A percentile compares a stretch with the other conserved stretches of the same genome.
Evolutionary conservation across 2,888 invertebrate genomes (phyloP).

Genomic region (Dexiosoma caninum): DNA sequence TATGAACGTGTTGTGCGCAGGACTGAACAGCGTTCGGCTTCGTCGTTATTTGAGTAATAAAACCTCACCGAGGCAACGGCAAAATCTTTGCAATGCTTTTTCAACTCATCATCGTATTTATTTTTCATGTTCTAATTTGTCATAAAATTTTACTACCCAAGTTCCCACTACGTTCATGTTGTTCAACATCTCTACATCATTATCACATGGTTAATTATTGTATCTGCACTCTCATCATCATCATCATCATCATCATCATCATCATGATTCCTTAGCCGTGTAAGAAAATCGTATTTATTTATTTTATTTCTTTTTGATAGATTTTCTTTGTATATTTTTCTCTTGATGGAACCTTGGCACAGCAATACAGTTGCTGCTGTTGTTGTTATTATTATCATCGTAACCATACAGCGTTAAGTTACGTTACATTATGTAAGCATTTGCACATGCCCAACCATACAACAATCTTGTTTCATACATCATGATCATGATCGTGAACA

Average conservation of each 20-base stretch:
- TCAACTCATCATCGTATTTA: too few relatives aligned
- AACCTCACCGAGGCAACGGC: too few relatives aligned
- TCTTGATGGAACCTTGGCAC: background rate
- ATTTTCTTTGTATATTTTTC: slow-evolving; percentile 8
- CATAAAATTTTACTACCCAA: too few relatives aligned
- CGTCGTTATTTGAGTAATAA: too few relatives aligned
- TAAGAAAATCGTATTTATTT: background rate
- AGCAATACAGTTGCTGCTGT: slow-evolving; percentile 7
- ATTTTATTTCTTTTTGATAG: slow-evolving; percentile 5
- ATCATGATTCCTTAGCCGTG: slow-evolving; percentile 38
- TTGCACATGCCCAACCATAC: slow-evolving; percentile 58
- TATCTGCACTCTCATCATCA: slow-evolving; percentile 40
- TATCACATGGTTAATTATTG: slow-evolving; percentile 11
- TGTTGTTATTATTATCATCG: slow-evolving; percentile 36
- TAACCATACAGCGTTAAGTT: slow-evolving; percentile 56
- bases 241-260: slow-evolving; percentile 32
- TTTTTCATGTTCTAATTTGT: too few relatives aligned
- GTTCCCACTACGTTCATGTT: background rate
- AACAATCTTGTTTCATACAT: slow-evolving; percentile 4
- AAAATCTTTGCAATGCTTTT: too few relatives aligned
- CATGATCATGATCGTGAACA: slow-evolving; percentile 36
- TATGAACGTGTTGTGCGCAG: too few relatives aligned
- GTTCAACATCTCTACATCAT: slow-evolving; percentile 1
- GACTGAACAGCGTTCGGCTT: too few relatives aligned
- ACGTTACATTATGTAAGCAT: slow-evolving; percentile 52